A percentile compares a stretch with the other conserved stretches of the same genome.
Conservation (phyloP, 2,797 vertebrate species). For the Acomys russatus region DNA sequence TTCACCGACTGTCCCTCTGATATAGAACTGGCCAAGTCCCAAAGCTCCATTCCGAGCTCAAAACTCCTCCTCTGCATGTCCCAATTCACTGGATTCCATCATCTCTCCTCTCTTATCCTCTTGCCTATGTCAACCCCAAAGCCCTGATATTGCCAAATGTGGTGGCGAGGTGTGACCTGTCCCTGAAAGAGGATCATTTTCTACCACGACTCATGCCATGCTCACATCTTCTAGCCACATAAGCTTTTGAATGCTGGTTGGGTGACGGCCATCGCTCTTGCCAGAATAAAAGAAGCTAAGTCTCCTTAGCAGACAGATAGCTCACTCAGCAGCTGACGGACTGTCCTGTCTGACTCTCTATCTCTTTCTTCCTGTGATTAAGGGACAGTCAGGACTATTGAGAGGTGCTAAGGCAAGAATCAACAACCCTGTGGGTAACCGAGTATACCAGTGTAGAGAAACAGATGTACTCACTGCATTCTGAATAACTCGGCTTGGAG, state of each 20-base stretch:
- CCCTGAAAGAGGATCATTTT: background rate
- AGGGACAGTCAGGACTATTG: background rate
- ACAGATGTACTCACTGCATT: background rate
- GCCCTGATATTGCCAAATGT: background rate
- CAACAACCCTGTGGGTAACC: background rate
- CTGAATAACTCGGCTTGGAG: background rate
- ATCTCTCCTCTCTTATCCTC: background rate
- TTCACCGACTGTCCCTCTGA: too few relatives aligned
- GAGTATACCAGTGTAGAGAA: background rate
- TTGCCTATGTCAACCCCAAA: background rate
- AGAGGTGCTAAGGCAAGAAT: background rate
- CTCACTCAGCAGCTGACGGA: conserved; percentile 27
- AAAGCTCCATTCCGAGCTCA: background rate
- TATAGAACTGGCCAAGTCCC: background rate
- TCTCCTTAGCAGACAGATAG: background rate
- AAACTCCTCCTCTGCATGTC: background rate
- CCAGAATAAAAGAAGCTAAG: background rate
- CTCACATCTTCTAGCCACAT: background rate
- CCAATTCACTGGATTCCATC: background rate
- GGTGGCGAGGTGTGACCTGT: background rate
- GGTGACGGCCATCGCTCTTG: background rate
- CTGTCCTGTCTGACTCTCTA: background rate
- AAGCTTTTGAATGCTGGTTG: background rate
- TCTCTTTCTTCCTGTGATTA: conserved; percentile 33
- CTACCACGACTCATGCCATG: background rate